Conservation (phyloP, 2,113 vertebrate species). For the Crotophaga sulcirostris region DNA sequence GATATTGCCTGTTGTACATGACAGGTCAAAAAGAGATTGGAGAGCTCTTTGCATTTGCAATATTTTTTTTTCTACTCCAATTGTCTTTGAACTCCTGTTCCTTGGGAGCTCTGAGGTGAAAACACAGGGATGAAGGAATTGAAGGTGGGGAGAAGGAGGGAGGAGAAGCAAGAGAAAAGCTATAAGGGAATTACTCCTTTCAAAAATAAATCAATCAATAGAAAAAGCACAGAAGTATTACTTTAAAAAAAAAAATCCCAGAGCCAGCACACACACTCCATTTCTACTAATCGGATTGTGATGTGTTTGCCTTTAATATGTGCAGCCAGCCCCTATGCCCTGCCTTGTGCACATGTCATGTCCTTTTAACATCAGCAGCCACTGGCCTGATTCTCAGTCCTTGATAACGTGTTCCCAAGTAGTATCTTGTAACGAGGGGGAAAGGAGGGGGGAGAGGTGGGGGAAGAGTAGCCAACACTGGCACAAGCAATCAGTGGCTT, state of each 20-base stretch:
- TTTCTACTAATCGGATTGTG: slow-evolving; percentile 70
- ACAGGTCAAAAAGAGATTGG: slow-evolving; percentile 30
- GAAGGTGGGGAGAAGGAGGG: not conserved
- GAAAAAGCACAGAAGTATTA: slow-evolving; percentile 52
- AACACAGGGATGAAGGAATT: not conserved
- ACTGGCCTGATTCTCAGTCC: slow-evolving; percentile 87
- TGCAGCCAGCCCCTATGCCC: slow-evolving; percentile 89
- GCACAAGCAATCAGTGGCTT: not conserved
- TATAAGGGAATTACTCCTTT: slow-evolving; percentile 24
- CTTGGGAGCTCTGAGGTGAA: slow-evolving; percentile 2
- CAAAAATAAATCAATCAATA: slow-evolving; percentile 68
- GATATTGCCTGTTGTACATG: not conserved
- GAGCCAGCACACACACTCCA: slow-evolving; percentile 41
- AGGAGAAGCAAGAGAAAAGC: slow-evolving; percentile 10
- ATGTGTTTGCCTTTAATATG: slow-evolving; percentile 87
- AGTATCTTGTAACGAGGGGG: slow-evolving; percentile 45
- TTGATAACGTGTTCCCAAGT: slow-evolving; percentile 63
- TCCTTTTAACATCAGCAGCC: slow-evolving; percentile 94
- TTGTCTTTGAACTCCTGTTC: slow-evolving; percentile 33
- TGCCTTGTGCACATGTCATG: slow-evolving; percentile 88
- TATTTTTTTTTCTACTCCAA: not conserved
- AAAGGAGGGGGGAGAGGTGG: not conserved
- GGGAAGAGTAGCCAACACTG: not conserved
- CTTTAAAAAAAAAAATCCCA: slow-evolving; percentile 5
- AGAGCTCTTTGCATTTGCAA: not conserved